Evolutionary conservation across 1,140 invertebrate species (phyloP).

Genomic region (Ceratina japonica): DNA sequence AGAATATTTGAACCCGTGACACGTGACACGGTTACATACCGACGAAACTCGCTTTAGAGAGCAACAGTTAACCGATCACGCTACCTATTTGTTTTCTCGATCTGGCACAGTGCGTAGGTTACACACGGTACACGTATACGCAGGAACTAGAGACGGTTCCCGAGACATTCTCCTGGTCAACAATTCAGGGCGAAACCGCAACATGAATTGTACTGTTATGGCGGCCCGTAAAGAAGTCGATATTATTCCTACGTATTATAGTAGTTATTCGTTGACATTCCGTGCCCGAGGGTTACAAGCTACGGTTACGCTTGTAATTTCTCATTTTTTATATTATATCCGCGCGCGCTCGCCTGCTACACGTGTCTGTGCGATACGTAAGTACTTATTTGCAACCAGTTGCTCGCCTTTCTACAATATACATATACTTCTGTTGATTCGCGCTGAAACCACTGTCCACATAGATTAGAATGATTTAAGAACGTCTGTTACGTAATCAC

Average conservation of each 20-base stretch:
- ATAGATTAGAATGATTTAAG: constrained; percentile 3
- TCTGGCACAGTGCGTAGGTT: constrained; percentile 52
- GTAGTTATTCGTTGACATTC: constrained; percentile 61
- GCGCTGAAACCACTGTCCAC: background rate
- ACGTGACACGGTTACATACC: constrained; percentile 1
- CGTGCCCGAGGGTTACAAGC: constrained; percentile 38
- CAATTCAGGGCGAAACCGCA: constrained; percentile 43
- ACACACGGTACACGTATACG: constrained; percentile 25
- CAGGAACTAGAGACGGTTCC: background rate
- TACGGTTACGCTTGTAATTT: constrained; percentile 38
- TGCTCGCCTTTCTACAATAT: constrained; percentile 12
- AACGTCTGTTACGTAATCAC: background rate
- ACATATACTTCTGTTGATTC: background rate
- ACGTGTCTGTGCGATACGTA: background rate
- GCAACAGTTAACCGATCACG: constrained; percentile 59
- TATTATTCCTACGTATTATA: constrained; percentile 60
- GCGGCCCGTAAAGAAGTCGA: constrained; percentile 54
- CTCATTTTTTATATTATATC: constrained; percentile 22
- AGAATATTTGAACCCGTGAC: constrained; percentile 63
- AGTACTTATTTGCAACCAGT: no score
- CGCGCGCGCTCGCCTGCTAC: background rate
- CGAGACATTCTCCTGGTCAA: constrained; percentile 43
- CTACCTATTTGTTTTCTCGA: constrained; percentile 59
- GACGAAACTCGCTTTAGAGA: constrained; percentile 51
- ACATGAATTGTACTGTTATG: constrained; percentile 49